phyloP scores from a whole-genome alignment of 1,140 invertebrate species.

The Mya arenaria region DNA sequence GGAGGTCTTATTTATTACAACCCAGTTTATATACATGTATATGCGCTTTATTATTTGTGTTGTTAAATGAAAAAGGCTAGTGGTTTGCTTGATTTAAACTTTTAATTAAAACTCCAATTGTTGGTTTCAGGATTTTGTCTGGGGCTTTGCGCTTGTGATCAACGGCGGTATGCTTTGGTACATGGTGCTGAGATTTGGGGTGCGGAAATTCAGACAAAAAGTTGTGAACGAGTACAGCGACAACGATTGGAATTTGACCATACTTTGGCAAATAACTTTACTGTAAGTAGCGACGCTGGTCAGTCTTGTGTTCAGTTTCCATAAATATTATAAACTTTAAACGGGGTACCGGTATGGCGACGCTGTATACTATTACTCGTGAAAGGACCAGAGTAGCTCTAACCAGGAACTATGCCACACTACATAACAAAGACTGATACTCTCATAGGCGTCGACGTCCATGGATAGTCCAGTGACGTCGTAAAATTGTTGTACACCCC shows the following conservation, averaged over 20 bases:
- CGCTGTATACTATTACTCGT: no score
- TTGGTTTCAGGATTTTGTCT: slow-evolving; percentile 74
- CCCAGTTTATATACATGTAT: background rate
- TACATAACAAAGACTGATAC: no score
- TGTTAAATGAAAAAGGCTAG: no score
- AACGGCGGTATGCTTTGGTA: slow-evolving; percentile 71
- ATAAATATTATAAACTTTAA: no score
- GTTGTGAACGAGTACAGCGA: slow-evolving; percentile 71
- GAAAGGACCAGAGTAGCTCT: no score
- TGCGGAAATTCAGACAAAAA: slow-evolving; percentile 56
- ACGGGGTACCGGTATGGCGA: no score
- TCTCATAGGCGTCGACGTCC: no score
- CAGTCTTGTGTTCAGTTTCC: no score
- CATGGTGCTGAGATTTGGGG: slow-evolving; percentile 70
- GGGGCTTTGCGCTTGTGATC: slow-evolving; percentile 74
- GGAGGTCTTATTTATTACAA: background rate
- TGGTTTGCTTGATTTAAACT: slow-evolving; percentile 1
- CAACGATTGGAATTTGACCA: slow-evolving; percentile 72
- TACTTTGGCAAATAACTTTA: slow-evolving; percentile 69
- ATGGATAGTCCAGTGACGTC: no score
- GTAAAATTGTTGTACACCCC: no score
- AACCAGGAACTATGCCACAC: no score
- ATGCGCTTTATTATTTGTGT: background rate
- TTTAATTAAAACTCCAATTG: background rate
- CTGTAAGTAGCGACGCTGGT: no score